Conservation (phyloP, 2,113 vertebrate species). For the Tupaia tana region DNA sequence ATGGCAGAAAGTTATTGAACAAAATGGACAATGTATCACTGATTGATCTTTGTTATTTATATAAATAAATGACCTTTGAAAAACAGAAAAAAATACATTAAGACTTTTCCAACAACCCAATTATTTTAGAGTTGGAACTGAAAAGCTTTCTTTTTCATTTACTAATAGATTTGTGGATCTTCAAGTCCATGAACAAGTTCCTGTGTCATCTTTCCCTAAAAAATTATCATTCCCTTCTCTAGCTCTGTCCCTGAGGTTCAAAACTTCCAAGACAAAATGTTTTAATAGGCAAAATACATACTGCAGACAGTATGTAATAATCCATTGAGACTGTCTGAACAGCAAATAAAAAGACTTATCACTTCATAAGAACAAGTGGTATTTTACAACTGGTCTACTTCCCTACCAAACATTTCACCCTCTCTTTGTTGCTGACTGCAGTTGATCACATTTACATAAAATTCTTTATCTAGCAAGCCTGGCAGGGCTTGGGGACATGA, state of each 20-base stretch:
- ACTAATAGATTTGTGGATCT: not conserved
- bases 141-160: conserved; percentile 44
- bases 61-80: too few species aligned
- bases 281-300: not conserved
- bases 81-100: too few species aligned
- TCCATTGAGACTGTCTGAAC: not conserved
- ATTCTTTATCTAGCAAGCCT: not conserved
- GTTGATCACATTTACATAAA: not conserved
- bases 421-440: not conserved
- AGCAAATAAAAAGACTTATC: not conserved
- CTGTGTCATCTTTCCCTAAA: not conserved
- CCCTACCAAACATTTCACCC: not conserved
- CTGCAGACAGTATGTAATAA: too few species aligned
- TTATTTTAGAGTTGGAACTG: conserved; percentile 35
- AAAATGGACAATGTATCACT: too few species aligned
- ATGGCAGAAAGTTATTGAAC: too few species aligned
- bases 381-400: not conserved
- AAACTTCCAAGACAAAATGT: not conserved
- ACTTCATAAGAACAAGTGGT: not conserved
- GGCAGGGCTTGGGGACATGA: not conserved
- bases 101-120: not conserved
- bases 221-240: not conserved
- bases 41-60: too few species aligned
- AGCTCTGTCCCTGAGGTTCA: not conserved
- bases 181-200: not conserved